Conservation (phyloP, 2,797 vertebrate genomes). For the Anabas testudineus region DNA sequence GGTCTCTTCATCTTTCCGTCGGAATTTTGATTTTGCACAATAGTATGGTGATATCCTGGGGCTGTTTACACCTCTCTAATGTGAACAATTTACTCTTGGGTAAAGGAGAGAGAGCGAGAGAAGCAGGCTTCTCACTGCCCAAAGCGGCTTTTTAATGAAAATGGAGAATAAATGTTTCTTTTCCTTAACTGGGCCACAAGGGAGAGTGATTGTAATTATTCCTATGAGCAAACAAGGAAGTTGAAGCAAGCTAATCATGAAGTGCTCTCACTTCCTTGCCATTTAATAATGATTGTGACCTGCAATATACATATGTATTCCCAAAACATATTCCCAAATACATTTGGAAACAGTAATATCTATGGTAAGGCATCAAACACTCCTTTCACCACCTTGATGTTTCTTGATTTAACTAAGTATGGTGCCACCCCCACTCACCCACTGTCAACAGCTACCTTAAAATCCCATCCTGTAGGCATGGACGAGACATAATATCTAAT, state of each 20-base stretch:
- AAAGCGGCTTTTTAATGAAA: conserved; percentile 57
- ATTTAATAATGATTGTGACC: conserved; percentile 51
- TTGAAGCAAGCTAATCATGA: conserved; percentile 49
- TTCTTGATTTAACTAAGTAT: conserved; percentile 60
- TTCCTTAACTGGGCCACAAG: conserved; percentile 57
- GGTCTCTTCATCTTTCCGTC: conserved; percentile 17
- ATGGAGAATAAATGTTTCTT: conserved; percentile 59
- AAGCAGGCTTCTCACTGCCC: conserved; percentile 30
- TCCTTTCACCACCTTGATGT: conserved; percentile 32
- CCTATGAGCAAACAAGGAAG: conserved; percentile 57
- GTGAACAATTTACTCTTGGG: conserved; percentile 25
- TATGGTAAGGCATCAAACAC: conserved; percentile 10
- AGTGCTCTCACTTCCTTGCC: conserved; percentile 32
- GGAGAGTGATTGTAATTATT: conserved; percentile 63
- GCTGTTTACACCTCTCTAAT: conserved; percentile 39
- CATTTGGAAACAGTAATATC: background rate
- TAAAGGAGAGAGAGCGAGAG: background rate
- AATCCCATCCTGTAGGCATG: conserved; percentile 69
- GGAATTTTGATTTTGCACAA: conserved; percentile 27
- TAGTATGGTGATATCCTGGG: conserved; percentile 14
- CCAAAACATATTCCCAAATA: background rate
- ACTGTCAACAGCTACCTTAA: conserved; percentile 64
- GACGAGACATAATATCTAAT: conserved; percentile 86
- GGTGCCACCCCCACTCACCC: conserved; percentile 22
- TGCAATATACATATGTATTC: conserved; percentile 20